Conservation (phyloP, 1,140 invertebrate species). For the Elymnias hypermnestra region DNA sequence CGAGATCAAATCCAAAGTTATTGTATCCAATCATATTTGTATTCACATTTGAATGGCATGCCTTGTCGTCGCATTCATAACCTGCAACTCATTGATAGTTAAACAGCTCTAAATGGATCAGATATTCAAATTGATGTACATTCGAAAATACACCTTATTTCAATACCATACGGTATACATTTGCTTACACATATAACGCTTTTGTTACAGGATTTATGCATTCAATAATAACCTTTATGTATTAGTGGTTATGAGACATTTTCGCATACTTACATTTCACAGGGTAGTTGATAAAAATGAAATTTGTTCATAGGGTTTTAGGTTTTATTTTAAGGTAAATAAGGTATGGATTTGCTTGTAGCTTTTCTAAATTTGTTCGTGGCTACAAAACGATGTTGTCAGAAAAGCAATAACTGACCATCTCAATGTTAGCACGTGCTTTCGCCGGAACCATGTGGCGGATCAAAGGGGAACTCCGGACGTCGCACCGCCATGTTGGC, state of each 20-base stretch:
- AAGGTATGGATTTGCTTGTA: neutral
- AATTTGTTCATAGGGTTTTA: neutral
- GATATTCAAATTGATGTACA: neutral
- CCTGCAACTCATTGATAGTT: slow-evolving; percentile 18
- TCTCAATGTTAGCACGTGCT: slow-evolving; percentile 26
- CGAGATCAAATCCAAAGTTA: slow-evolving; percentile 3
- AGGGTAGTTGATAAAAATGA: neutral
- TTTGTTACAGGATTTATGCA: neutral
- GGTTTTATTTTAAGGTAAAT: neutral
- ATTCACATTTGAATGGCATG: slow-evolving; percentile 5
- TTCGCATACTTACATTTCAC: neutral
- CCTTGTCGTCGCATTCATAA: slow-evolving; percentile 16
- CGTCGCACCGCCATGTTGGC: slow-evolving; percentile 10
- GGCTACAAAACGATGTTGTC: slow-evolving; percentile 12
- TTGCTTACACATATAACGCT: neutral
- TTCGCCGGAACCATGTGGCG: slow-evolving; percentile 30
- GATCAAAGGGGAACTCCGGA: slow-evolving; percentile 30
- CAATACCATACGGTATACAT: neutral
- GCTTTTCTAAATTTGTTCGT: neutral
- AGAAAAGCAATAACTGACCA: slow-evolving; percentile 31
- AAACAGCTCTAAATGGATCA: slow-evolving; percentile 10
- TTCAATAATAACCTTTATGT: slow-evolving; percentile 1
- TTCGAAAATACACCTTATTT: neutral
- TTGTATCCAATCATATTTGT: neutral
- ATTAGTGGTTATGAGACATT: neutral